phyloP scores from a whole-genome alignment of 2,797 vertebrate genomes.

The Rhynchotus rufescens region DNA sequence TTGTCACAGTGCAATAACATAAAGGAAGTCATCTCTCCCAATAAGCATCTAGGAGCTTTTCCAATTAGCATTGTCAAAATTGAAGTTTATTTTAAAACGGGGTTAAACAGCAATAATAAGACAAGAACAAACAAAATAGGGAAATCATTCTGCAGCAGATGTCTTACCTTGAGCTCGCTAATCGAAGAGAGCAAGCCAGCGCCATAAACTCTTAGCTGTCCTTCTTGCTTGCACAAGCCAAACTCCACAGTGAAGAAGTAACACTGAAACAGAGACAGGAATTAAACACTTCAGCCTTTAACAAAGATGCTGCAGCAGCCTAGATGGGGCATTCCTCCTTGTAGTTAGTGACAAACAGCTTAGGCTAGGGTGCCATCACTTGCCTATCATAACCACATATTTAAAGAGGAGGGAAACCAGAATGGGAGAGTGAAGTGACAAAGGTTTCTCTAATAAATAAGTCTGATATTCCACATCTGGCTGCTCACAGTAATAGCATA shows the following conservation, averaged over 20 bases:
- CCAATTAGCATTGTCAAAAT: neutral
- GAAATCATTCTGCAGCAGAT: neutral
- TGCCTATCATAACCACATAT: neutral
- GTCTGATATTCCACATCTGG: neutral
- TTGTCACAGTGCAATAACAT: neutral
- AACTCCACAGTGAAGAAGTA: slow-evolving; percentile 99
- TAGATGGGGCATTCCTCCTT: neutral
- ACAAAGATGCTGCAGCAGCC: neutral
- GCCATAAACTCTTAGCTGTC: slow-evolving; percentile 92
- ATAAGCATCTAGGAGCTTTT: neutral
- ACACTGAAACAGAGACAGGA: slow-evolving; percentile 84
- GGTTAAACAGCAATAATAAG: neutral
- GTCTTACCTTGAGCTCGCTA: slow-evolving; percentile 90
- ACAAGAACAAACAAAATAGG: neutral
- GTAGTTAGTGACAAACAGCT: neutral
- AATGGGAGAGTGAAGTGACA: neutral
- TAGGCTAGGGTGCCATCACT: neutral
- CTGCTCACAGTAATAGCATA: neutral
- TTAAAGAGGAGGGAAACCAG: neutral
- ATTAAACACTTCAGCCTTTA: neutral
- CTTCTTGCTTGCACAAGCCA: slow-evolving; percentile 97
- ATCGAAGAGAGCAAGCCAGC: slow-evolving; percentile 96
- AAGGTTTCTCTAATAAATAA: neutral
- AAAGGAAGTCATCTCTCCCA: neutral
- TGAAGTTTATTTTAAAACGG: neutral